phyloP scores from a whole-genome alignment of 2,113 vertebrate genomes.

The Stigmatopora nigra region DNA sequence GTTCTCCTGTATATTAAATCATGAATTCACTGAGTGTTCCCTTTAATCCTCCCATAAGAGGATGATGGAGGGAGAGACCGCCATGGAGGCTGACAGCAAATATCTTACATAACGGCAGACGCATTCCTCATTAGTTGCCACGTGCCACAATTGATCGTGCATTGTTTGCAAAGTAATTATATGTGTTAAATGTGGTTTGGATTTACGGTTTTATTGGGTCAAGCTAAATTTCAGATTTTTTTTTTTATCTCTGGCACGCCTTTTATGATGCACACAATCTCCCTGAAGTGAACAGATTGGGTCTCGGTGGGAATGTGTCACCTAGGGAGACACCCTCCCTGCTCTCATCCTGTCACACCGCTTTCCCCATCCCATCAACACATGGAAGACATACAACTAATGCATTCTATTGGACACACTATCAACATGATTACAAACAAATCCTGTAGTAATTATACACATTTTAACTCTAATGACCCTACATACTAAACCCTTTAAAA shows the following conservation, averaged over 20 bases:
- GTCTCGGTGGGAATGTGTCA: slow-evolving; percentile 74
- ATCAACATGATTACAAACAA: slow-evolving; percentile 13
- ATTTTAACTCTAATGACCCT: neutral
- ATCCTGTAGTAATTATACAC: slow-evolving; percentile 10
- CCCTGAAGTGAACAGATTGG: slow-evolving; percentile 75
- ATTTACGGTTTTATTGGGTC: neutral
- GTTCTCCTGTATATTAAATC: slow-evolving; percentile 52
- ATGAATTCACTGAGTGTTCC: slow-evolving; percentile 51
- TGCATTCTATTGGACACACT: slow-evolving; percentile 30
- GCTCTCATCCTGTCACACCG: slow-evolving; percentile 57
- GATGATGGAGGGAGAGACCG: slow-evolving; percentile 47
- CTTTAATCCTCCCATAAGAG: slow-evolving; percentile 65
- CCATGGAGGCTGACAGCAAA: slow-evolving; percentile 33
- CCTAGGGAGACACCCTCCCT: slow-evolving; percentile 67
- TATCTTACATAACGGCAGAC: slow-evolving; percentile 59
- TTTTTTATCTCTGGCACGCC: slow-evolving; percentile 19
- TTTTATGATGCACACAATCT: slow-evolving; percentile 33
- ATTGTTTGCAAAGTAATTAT: neutral
- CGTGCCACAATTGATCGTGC: slow-evolving; percentile 18
- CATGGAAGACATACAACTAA: slow-evolving; percentile 10
- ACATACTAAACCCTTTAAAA: too few relatives aligned
- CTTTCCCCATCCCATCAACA: slow-evolving; percentile 27
- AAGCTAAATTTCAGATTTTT: slow-evolving; percentile 10
- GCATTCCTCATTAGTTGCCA: slow-evolving; percentile 14
- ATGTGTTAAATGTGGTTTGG: neutral